Evolutionary conservation across 2,797 vertebrate species (phyloP).

Genomic region (Myotis myotis): DNA sequence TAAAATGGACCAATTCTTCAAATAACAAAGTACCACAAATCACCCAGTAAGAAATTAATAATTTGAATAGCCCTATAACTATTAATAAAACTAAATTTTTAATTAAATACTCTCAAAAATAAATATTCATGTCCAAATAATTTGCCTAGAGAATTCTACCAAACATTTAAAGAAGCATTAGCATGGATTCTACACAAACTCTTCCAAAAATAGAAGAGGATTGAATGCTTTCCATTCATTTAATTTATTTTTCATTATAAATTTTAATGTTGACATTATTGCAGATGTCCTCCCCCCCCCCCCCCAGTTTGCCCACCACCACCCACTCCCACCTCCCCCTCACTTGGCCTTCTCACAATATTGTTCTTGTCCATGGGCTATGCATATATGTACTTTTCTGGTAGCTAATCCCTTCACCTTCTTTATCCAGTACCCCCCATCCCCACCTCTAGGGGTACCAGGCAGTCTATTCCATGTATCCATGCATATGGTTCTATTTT

Average conservation of each 20-base stretch:
- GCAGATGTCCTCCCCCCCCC: background rate
- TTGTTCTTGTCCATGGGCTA: background rate
- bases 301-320: background rate
- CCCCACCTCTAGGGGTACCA: background rate
- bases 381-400: background rate
- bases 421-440: background rate
- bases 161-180: slow-evolving; percentile 19
- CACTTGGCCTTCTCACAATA: background rate
- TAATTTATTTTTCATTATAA: background rate
- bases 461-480: background rate
- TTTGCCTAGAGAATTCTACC: slow-evolving; percentile 17
- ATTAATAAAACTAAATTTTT: background rate
- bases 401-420: background rate
- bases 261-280: background rate
- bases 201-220: background rate
- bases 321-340: background rate
- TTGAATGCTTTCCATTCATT: background rate
- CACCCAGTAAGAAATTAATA: background rate
- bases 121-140: background rate
- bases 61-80: background rate
- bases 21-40: background rate
- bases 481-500: background rate
- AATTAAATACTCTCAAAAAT: background rate
- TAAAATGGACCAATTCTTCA: background rate
- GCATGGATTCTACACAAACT: background rate